Evolutionary conservation across 1,140 invertebrate genomes (phyloP), one percentile per base, ranked within the genome.

Genomic region (Armadillidium nasatum): DNA sequence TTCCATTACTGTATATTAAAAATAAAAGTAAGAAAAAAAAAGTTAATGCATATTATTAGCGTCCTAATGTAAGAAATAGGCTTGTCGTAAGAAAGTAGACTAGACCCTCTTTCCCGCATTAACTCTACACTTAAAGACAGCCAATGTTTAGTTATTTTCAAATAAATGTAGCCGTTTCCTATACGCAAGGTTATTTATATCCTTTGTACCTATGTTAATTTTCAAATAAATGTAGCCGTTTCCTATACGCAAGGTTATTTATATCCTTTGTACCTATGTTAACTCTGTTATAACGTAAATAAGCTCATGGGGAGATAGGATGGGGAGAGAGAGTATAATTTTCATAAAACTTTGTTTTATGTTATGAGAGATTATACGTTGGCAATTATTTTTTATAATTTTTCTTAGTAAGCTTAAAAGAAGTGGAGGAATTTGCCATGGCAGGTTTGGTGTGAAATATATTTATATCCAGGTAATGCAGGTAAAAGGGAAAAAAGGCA

Each of bases 31-130:
- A 33, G 33, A 60, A 15, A 13, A 60, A 50, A 60, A 60, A 60
- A 60, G 50, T 60, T 60, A 60, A 60, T 60, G 50, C 50, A 60
- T 60, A 60, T 15, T 60, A 60, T 60, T 19, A 60, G 19, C 19
- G 50, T 60, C 19, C 19, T 60, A 15, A 60, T 60, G 33, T 60
- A 60, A 15, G 50, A 19, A 60, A 19, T 15, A 60, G 11, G 19
- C 50, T 19, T 60, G 11, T 60, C 50, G 11, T 60, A 60, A 60
- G 11, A 60, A 19, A 15, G 50, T 13, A 60, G 50, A 33, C 50
- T 19, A 19, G 11, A 60, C 50, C 11, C 50, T 60, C 4, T 4
- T 13, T 15, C 7, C 11, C 11, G 19, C 50, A 60, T 60, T 60
- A 60, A 60, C 11, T 15, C 3, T 60, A 19, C 11, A 13, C 50